A percentile compares a stretch with the other conserved stretches of the same genome.
These are phyloP conservation scores for Ciconia boyciana DNA, from an alignment of 2,113 vertebrate genomes.

Conservation along the genomic window DNA sequence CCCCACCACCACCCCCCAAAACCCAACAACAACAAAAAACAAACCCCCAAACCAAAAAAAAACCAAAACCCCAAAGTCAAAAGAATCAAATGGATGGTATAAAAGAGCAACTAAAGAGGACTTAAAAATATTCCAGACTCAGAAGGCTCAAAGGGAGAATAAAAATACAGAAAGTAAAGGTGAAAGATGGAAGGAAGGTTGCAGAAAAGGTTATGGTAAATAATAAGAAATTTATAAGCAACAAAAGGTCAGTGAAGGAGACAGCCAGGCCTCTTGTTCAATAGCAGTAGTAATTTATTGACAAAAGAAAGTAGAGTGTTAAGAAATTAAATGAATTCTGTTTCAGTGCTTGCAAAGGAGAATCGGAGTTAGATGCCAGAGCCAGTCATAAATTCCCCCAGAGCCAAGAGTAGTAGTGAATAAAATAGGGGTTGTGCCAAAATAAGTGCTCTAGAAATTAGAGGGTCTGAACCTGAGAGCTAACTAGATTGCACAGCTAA, in stretches of 20 bases:
- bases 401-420: neutral
- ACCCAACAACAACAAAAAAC: too few species aligned
- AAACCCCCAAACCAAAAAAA: too few species aligned
- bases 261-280: neutral
- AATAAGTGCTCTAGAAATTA: neutral
- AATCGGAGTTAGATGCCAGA: neutral
- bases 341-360: neutral
- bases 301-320: neutral
- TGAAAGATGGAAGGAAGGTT: neutral
- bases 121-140: neutral
- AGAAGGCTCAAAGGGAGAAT: neutral
- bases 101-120: neutral
- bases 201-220: neutral
- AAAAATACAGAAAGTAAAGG: neutral
- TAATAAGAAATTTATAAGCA: conserved; percentile 20
- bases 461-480: neutral
- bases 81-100: neutral
- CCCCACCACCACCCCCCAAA: neutral
- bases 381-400: neutral
- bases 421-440: conserved; percentile 4
- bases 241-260: neutral
- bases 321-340: conserved; percentile 6
- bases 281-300: neutral
- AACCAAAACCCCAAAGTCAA: neutral
- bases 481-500: neutral